Percentiles rank a stretch among this genome's conserved stretches.
These are phyloP conservation scores for Andrena bicolor DNA, from an alignment of 2,888 invertebrate genomes.

Conservation along the genomic window DNA sequence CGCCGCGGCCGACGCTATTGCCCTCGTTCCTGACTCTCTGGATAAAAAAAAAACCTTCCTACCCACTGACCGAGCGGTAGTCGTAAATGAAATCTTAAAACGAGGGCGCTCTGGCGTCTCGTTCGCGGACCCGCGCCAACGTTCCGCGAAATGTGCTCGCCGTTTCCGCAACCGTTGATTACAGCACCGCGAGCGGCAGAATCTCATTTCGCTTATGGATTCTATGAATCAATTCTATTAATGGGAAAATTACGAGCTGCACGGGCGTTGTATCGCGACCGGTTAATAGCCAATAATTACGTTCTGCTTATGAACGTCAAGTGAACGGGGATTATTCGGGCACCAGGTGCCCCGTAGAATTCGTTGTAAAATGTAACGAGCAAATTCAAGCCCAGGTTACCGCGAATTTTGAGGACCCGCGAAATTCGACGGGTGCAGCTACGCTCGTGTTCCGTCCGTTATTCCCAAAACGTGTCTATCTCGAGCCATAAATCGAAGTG, in stretches of 20 bases:
- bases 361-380: slow-evolving; percentile 7
- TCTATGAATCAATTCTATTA: slow-evolving; percentile 51
- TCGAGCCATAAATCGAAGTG: slow-evolving; percentile 41
- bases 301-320: slow-evolving; percentile 41
- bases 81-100: slow-evolving; percentile 17
- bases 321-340: slow-evolving; percentile 17
- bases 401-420: not conserved
- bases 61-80: slow-evolving; percentile 35
- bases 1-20: not conserved
- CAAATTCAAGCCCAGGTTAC: not conserved
- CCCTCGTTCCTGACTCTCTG: not conserved
- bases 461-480: slow-evolving; percentile 48
- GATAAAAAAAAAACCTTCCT: not conserved
- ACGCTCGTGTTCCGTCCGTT: not conserved
- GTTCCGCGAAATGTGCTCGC: not conserved
- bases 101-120: not conserved
- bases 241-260: slow-evolving; percentile 35
- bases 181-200: not conserved
- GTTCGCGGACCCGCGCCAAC: not conserved
- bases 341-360: not conserved
- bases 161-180: slow-evolving; percentile 31
- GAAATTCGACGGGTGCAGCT: not conserved
- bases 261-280: not conserved
- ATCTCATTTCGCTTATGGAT: slow-evolving; percentile 45
- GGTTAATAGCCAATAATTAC: slow-evolving; percentile 59